Evolutionary conservation across 35 echinoderm and acorn worm genomes (phyloP), one percentile per base, ranked within the genome.

Genomic region (Heliocidaris erythrogramma): DNA sequence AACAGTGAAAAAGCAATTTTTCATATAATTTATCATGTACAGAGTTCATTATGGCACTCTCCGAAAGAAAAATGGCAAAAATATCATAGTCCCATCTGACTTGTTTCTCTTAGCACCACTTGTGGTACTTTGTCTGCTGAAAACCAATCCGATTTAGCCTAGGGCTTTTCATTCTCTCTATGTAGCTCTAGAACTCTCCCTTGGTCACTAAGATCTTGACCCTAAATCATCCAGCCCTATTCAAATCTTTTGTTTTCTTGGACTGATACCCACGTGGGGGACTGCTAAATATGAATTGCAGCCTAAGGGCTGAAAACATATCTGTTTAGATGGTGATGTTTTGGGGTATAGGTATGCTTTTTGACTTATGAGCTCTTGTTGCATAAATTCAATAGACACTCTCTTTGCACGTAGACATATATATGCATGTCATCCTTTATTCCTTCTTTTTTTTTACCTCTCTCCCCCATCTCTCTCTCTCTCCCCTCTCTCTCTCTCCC

Each of bases 221-320:
- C 65, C 27, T 2, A 78, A 78, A 78, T 78, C 65, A 78, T 78
- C 65, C 65, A 78, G 21, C 21, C 65, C 27, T 3, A 18, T 78
- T 78, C 65, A 78, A 78, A 5, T 78, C 18, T 78, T 21, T 78
- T 78, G 65, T 7, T 78, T 78, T 27, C 0, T 78, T 27, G 8
- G 65, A 78, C 27, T 78, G 65, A 89, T 47, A 89, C 87, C 87
- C 32, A 89, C 30, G 87, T 89, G 87, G 87, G 87, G 30, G 87
- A 89, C 87, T 48, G 47, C 65, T 78, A 21, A 78, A 78, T 78
- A n/a, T 78, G 65, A 78, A 78, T 27, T 78, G 27, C 65, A 78
- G 31, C 87, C 87, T 89, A 30, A 89, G 87, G 87, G 87, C 17
- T 89, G 87, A 89, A 89, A 48, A 47, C 14, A 78, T 78, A 78